Base-by-base conservation (phyloP, 1,140 invertebrate species). In the Drosophila elegans region DNA sequence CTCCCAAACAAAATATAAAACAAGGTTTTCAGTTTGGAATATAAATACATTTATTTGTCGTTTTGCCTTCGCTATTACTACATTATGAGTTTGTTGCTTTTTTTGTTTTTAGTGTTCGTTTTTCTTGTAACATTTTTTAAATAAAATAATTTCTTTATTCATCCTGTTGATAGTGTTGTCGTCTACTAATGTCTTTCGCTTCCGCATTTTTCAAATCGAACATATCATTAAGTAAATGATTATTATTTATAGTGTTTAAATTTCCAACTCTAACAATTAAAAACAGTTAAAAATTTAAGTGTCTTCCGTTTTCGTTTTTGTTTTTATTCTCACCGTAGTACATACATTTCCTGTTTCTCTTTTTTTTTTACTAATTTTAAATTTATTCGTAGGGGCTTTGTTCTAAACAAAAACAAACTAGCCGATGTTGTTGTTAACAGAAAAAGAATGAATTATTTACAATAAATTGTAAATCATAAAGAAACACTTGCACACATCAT, bases 21-120 rank as follows among this genome's bases (percentile, higher is more conserved):
- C 36, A 38, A 48, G 9, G 2, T 36, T 68, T 71, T 51, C 67
- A 51, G 29, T 71, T 78, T 84, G 55, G 74, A 86, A 90, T 90
- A 85, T 90, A 90, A 90, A 90, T 90, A 90, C 86, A 90, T 90
- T 90, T 90, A 90, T 90, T 90, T 85, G 86, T 90, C 86, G 73
- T 80, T 84, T 78, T 79, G 27, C 66, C 72, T 66, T 80, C 63
- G 61, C 75, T 85, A 83, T 88, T 68, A 69, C 84, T 83, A 83
- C 82, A 86, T 78, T 89, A 83, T 89, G 78, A 76, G 79, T 81
- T 81, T 80, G 74, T 64, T 73, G 39, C 48, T 64, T 52, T 9
- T 49, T 21, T 56, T 75, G n/a, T 74, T 61, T 53, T 66, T 66
- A 80, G 52, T 46, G 4, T 71, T 71, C 25, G 61, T 51, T 79